A percentile compares a stretch with the other conserved stretches of the same genome.
Conservation (phyloP, 92 coral and sea anemone species). For the Parazoanthus darwini region DNA sequence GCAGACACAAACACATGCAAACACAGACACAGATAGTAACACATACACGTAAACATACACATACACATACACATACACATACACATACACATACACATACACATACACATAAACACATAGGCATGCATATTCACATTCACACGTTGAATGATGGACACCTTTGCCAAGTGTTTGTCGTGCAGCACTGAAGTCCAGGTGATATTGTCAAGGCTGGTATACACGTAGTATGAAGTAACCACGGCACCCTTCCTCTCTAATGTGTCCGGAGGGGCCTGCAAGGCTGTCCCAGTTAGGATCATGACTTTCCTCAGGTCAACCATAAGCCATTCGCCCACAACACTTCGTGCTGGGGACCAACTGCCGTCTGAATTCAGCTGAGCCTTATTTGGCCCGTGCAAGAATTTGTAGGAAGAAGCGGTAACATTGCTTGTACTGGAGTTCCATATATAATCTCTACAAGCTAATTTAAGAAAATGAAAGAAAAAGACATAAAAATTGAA, state of each 20-base stretch:
- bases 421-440: not conserved
- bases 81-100: too few species aligned
- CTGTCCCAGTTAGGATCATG: not conserved
- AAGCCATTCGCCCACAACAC: slow-evolving; percentile 35
- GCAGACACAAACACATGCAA: too few species aligned
- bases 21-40: too few species aligned
- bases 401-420: slow-evolving; percentile 9
- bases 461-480: not conserved
- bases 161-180: not conserved
- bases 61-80: too few species aligned
- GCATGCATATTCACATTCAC: not conserved
- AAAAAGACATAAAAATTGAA: not conserved
- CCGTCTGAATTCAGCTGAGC: slow-evolving; percentile 14
- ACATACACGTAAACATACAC: too few species aligned
- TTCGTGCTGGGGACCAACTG: slow-evolving; percentile 26
- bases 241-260: not conserved
- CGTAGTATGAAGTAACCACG: slow-evolving; percentile 14
- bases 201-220: slow-evolving; percentile 18
- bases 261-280: slow-evolving; percentile 20
- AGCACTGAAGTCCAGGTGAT: not conserved
- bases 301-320: slow-evolving; percentile 5
- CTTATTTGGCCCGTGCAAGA: not conserved
- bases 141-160: slow-evolving; percentile 4
- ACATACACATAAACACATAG: not conserved
- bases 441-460: not conserved